These are phyloP conservation scores for Gopherus flavomarginatus DNA, from an alignment of 2,113 vertebrate species.

Conservation along the genomic window DNA sequence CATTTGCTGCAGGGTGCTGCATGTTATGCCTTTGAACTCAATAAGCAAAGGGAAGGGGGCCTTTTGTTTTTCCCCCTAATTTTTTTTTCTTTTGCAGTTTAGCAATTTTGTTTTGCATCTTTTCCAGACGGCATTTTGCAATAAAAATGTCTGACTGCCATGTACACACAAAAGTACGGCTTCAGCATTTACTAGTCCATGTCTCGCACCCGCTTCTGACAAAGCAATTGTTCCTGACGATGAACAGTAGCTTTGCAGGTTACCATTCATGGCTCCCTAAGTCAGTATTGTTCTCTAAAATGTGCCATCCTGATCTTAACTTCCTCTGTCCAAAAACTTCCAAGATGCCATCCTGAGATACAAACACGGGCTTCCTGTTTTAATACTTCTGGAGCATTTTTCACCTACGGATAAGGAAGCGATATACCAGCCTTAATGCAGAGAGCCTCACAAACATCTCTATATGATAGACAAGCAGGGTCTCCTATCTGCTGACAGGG, in stretches of 20 bases:
- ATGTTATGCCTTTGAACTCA: slow-evolving; percentile 88
- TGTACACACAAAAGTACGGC: slow-evolving; percentile 48
- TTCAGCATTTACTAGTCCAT: slow-evolving; percentile 4
- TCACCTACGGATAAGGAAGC: background rate
- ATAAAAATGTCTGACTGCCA: slow-evolving; percentile 84
- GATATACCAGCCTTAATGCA: background rate
- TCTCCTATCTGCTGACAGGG: accelerated
- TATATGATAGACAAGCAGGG: background rate
- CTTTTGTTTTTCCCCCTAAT: slow-evolving; percentile 65
- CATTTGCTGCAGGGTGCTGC: slow-evolving; percentile 84
- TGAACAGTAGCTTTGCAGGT: slow-evolving; percentile 36
- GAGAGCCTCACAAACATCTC: background rate
- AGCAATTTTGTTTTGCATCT: slow-evolving; percentile 86
- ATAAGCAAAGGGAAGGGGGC: slow-evolving; percentile 86
- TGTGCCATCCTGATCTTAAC: background rate
- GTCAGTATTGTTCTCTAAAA: background rate
- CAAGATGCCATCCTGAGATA: background rate
- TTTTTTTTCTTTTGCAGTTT: slow-evolving; percentile 69
- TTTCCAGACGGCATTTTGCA: slow-evolving; percentile 83
- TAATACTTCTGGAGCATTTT: background rate
- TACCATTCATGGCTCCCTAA: background rate
- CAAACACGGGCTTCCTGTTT: background rate
- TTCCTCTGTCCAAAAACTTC: background rate
- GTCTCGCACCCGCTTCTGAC: accelerated
- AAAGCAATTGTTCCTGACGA: background rate